Evolutionary conservation across 1,140 invertebrate species (phyloP).

Genomic region (Diploscapter pachys): DNA sequence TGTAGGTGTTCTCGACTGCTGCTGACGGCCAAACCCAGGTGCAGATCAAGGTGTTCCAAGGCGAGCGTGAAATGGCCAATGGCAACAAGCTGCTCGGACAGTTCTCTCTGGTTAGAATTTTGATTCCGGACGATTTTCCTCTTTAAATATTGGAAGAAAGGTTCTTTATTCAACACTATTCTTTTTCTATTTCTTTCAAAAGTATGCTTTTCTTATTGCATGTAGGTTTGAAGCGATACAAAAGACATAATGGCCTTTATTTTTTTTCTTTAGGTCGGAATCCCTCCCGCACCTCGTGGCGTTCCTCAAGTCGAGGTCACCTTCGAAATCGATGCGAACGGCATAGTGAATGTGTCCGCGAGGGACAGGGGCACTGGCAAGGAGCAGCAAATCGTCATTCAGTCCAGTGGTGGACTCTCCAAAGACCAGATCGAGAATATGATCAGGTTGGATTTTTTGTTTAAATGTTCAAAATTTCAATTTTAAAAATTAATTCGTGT

Average conservation of each 20-base stretch:
- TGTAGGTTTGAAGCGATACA: too few species aligned
- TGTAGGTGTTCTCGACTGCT: slow-evolving; percentile 82
- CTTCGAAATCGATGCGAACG: slow-evolving; percentile 99
- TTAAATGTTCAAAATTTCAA: too few species aligned
- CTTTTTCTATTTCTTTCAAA: too few species aligned
- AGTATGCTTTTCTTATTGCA: too few species aligned
- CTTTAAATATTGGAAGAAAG: too few species aligned
- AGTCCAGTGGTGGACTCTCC: slow-evolving; percentile 94
- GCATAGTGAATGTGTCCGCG: slow-evolving; percentile 96
- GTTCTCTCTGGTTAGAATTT: slow-evolving; percentile 72
- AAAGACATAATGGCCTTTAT: not conserved
- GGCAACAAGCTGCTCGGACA: slow-evolving; percentile 91
- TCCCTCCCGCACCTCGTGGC: slow-evolving; percentile 58
- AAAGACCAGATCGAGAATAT: slow-evolving; percentile 99
- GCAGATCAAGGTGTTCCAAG: slow-evolving; percentile 91
- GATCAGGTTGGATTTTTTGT: slow-evolving; percentile 69
- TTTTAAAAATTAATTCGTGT: too few species aligned
- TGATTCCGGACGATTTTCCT: too few species aligned
- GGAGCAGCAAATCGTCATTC: slow-evolving; percentile 98
- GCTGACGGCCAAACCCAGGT: slow-evolving; percentile 91
- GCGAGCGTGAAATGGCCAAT: slow-evolving; percentile 89
- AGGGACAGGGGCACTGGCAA: slow-evolving; percentile 97
- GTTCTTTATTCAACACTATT: too few species aligned
- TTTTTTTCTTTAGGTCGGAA: slow-evolving; percentile 49
- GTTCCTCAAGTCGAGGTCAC: slow-evolving; percentile 78